These are phyloP conservation scores for Eilema griseolum DNA, from an alignment of 2,888 invertebrate genomes.

Conservation along the genomic window DNA sequence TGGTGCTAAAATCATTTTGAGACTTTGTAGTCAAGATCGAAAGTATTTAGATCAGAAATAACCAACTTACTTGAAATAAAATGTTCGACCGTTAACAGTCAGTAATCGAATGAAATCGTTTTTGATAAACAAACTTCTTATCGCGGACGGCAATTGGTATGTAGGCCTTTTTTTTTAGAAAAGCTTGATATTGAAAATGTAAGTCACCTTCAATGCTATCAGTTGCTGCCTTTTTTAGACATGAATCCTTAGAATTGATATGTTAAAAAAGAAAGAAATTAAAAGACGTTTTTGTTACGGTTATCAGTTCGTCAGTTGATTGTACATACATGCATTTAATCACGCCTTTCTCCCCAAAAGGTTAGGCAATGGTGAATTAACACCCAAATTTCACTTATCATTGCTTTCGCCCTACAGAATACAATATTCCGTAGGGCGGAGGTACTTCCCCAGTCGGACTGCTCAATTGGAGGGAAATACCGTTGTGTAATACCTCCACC, in stretches of 20 bases:
- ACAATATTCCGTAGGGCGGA: too few species aligned
- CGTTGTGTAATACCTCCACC: too few species aligned
- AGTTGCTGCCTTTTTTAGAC: constrained; percentile 7
- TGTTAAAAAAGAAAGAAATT: background rate
- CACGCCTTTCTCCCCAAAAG: too few species aligned
- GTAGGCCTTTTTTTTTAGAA: constrained; percentile 10
- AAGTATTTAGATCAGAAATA: background rate
- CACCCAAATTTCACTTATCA: too few species aligned
- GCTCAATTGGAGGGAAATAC: too few species aligned
- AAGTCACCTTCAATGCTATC: constrained; percentile 6
- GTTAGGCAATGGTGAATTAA: too few species aligned
- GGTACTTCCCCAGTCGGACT: too few species aligned
- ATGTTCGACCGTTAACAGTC: background rate
- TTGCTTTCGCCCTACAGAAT: too few species aligned
- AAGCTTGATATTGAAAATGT: constrained; percentile 9
- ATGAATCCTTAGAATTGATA: background rate
- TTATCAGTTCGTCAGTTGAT: background rate
- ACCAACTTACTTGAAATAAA: constrained; percentile 14
- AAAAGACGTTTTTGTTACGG: background rate
- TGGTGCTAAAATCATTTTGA: too few species aligned
- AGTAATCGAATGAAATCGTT: background rate
- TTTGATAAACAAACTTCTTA: constrained; percentile 19
- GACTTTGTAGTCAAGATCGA: too few species aligned
- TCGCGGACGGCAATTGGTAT: constrained; percentile 5
- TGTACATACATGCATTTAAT: too few species aligned